A percentile compares a stretch with the other conserved stretches of the same genome.
phyloP scores from a whole-genome alignment of 2,113 vertebrate species.

The Halcyon malimbica region DNA sequence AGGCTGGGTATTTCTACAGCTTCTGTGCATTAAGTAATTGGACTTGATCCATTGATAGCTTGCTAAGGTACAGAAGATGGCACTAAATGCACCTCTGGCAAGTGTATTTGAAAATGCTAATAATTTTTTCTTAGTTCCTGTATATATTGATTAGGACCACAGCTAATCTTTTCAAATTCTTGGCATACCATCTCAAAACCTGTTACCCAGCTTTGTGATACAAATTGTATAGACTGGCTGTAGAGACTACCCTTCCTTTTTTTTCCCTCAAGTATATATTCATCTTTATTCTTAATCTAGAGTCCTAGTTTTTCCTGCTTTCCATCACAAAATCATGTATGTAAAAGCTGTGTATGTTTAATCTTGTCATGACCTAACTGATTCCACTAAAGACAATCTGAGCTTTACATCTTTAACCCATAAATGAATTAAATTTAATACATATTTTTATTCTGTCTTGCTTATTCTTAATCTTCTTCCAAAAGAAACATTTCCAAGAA shows the following conservation, averaged over 20 bases:
- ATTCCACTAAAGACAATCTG: background rate
- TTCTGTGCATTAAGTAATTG: background rate
- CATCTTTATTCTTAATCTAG: background rate
- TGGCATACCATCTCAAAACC: background rate
- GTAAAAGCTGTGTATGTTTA: background rate
- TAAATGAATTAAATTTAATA: background rate
- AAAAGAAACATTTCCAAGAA: background rate
- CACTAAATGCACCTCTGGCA: background rate
- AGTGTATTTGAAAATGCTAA: background rate
- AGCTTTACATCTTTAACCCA: background rate
- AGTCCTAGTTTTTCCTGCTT: background rate
- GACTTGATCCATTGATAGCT: background rate
- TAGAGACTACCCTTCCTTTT: background rate
- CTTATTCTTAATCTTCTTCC: background rate
- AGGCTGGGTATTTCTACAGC: background rate
- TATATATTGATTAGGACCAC: background rate
- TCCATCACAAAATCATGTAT: background rate
- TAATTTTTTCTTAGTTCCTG: background rate
- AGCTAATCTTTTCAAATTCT: background rate
- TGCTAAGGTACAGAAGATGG: background rate
- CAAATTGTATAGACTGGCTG: background rate
- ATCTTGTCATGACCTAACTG: background rate
- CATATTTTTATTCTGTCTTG: background rate
- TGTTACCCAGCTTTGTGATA: background rate
- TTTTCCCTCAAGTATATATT: background rate